phyloP scores from a whole-genome alignment of 2,113 vertebrate genomes.

The Phrynosoma blainvillii region DNA sequence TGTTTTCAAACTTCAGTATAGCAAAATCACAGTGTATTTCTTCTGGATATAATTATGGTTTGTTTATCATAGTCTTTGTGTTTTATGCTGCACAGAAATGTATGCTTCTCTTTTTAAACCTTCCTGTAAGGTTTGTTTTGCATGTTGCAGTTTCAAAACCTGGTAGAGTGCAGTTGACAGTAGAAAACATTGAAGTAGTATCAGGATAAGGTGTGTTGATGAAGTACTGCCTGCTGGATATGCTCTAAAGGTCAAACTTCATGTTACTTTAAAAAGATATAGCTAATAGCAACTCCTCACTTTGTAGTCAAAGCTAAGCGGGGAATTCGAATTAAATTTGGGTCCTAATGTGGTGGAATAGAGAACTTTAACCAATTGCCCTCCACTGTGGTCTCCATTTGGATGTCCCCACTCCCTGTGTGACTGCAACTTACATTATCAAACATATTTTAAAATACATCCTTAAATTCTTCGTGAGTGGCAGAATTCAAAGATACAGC shows the following conservation, averaged over 20 bases:
- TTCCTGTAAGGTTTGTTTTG: not conserved
- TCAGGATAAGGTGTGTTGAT: not conserved
- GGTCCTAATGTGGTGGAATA: not conserved
- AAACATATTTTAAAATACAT: not conserved
- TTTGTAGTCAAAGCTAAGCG: not conserved
- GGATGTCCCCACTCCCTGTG: too few species aligned
- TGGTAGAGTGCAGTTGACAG: not conserved
- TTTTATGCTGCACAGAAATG: slow-evolving; percentile 12
- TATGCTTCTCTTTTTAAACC: slow-evolving; percentile 18
- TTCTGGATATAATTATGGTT: slow-evolving; percentile 49
- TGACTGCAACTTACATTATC: too few species aligned
- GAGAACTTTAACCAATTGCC: not conserved
- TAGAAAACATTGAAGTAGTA: not conserved
- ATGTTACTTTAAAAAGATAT: not conserved
- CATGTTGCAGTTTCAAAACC: not conserved
- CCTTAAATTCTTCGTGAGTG: not conserved
- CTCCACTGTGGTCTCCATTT: not conserved
- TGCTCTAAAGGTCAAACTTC: not conserved
- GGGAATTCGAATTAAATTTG: too few species aligned
- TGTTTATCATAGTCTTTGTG: slow-evolving; percentile 50
- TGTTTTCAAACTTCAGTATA: slow-evolving; percentile 6
- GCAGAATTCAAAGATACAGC: too few species aligned
- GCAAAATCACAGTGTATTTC: slow-evolving; percentile 39
- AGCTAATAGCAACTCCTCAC: not conserved
- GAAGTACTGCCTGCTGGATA: not conserved